Percentiles rank a stretch among this genome's conserved stretches.
Evolutionary conservation across 1,140 invertebrate species (phyloP).

Genomic region (Arion vulgaris): DNA sequence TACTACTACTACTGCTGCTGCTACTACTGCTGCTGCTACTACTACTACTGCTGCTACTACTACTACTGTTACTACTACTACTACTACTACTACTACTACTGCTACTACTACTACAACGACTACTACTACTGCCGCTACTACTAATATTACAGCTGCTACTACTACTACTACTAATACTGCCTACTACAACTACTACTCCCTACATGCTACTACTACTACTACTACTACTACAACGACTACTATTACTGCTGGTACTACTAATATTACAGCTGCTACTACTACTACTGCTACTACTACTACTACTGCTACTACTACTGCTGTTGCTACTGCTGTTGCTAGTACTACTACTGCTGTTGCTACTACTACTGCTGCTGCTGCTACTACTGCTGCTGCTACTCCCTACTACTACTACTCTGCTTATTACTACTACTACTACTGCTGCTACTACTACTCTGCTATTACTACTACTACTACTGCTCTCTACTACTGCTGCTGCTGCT

Average conservation of each 20-base stretch:
- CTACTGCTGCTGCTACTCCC: too few species aligned
- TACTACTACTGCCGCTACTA: neutral
- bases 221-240: too few species aligned
- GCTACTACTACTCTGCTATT: too few species aligned
- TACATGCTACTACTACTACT: too few species aligned
- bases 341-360: neutral
- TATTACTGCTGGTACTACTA: too few species aligned
- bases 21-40: neutral
- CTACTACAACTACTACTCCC: slow-evolving; percentile 13
- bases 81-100: slow-evolving; percentile 10
- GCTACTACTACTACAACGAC: slow-evolving; percentile 9
- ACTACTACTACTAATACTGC: neutral
- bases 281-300: neutral
- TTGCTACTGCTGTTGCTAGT: neutral
- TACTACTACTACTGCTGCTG: neutral
- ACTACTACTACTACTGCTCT: neutral
- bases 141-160: neutral
- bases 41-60: neutral
- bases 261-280: too few species aligned
- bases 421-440: slow-evolving; percentile 88
- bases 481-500: neutral
- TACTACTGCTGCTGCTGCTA: neutral
- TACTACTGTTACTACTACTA: neutral
- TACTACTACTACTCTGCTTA: slow-evolving; percentile 80
- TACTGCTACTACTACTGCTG: neutral